Percentiles rank a stretch among this genome's conserved stretches.
Evolutionary conservation across 2,888 invertebrate genomes (phyloP).

Genomic region (Mayetiola destructor): DNA sequence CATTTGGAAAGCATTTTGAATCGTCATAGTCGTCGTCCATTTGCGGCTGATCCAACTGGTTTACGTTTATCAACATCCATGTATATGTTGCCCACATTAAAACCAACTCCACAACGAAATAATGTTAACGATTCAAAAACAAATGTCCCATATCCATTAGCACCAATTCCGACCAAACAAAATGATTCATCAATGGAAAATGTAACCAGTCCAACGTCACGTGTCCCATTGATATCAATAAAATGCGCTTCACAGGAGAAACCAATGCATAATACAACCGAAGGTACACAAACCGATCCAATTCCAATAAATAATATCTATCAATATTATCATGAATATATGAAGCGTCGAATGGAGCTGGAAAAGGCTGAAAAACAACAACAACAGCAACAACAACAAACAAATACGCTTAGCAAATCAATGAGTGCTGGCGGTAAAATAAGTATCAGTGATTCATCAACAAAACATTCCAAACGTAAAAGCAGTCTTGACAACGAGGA

Average conservation of each 20-base stretch:
- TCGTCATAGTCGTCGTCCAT: constrained; percentile 24
- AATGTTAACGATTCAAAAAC: neutral
- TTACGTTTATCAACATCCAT: neutral
- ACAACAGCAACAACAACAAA: constrained; percentile 27
- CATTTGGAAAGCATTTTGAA: constrained; percentile 28
- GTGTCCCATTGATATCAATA: constrained; percentile 1
- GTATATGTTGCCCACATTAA: neutral
- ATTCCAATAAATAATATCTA: constrained; percentile 9
- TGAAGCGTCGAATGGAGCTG: constrained; percentile 21
- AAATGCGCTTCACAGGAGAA: constrained; percentile 12
- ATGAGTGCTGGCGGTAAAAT: neutral
- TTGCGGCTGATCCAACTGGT: neutral
- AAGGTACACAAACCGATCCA: constrained; percentile 15
- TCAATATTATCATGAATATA: constrained; percentile 21
- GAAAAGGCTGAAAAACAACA: constrained; percentile 23
- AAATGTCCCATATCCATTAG: neutral
- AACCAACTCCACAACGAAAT: neutral
- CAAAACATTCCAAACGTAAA: constrained; percentile 38
- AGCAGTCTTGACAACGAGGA: constrained; percentile 74
- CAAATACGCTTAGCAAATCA: constrained; percentile 4
- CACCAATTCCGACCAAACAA: neutral
- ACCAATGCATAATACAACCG: neutral
- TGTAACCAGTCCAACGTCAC: neutral
- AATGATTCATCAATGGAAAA: neutral
- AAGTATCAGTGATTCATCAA: neutral